Percentiles rank a stretch among this genome's conserved stretches.
Evolutionary conservation across 2,113 vertebrate species (phyloP).

Genomic region (Salminus brasiliensis): DNA sequence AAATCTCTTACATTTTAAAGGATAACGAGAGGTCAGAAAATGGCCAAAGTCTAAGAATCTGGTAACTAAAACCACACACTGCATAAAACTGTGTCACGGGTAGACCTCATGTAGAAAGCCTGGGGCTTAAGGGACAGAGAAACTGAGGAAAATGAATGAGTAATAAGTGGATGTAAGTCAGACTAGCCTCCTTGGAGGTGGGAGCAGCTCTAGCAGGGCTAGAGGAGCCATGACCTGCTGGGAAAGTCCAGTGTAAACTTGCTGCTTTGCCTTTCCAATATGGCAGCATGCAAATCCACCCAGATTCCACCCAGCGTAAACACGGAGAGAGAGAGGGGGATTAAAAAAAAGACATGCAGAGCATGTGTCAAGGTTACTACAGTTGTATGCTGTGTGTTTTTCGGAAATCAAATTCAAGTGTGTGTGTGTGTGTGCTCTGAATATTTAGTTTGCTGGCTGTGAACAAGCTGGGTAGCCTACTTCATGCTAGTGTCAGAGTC

Average conservation of each 20-base stretch:
- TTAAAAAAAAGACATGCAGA: neutral
- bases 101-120: no score
- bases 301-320: constrained; percentile 51
- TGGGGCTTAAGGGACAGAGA: constrained; percentile 29
- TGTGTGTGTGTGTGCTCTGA: neutral
- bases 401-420: neutral
- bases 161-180: constrained; percentile 56
- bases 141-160: constrained; percentile 51
- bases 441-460: neutral
- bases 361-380: neutral
- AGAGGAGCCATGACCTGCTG: constrained; percentile 55
- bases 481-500: neutral
- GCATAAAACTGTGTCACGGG: no score
- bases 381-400: constrained; percentile 2
- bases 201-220: constrained; percentile 43
- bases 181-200: constrained; percentile 17
- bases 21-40: no score
- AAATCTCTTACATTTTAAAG: no score
- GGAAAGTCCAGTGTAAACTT: constrained; percentile 41
- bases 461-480: neutral
- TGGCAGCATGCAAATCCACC: constrained; percentile 51
- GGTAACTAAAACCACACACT: no score
- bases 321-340: constrained; percentile 27
- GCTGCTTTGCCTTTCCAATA: constrained; percentile 44
- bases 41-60: no score